Base-by-base conservation (phyloP, 1,140 invertebrate species). In the Drosophila serrata region DNA sequence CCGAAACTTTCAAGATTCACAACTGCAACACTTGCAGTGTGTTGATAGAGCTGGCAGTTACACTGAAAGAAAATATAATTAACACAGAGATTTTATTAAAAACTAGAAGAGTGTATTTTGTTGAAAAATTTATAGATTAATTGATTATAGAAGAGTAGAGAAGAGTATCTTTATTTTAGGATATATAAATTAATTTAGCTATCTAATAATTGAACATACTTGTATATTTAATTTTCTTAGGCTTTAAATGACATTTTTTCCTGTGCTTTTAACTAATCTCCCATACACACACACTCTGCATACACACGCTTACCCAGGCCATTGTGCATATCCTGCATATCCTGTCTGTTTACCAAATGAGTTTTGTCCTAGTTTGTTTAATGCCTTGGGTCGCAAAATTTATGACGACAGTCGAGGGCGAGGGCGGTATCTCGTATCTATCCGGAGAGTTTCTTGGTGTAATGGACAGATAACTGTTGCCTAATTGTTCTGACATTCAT, bases 391-490 rank as follows among this genome's bases (percentile, higher is more conserved):
- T 60, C 63, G 22, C 59, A 48, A 59, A 76, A 76, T 76, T 76
- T 76, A 76, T 76, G 74, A 72, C 33, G 61, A 58, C 61, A 53
- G 46, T 12, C 22, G 27, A 24, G 40, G 35, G 6, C 11, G 49
- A 31, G 48, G 33, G 29, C 13, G 24, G n/a, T 24, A 45, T 42
- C 55, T 63, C 61, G 37, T 64, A 64, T 72, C 65, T 70, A 58
- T 72, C 65, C 68, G 65, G 42, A 70, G 65, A 72, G 65, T 67
- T 72, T 70, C 68, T 67, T 68, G 73, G 74, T 76, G 79, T 86
- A 86, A 86, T 86, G 84, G 85, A 86, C 82, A 86, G 82, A 86
- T 86, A 87, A 86, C 79, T 87, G 82, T 64, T 82, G 75, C 79
- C 82, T 86, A 86, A 86, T 86, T 86, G 82, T 86, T 82, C 64